These are phyloP conservation scores for Hermaeophaga mercurialis DNA, from an alignment of 2,888 invertebrate genomes.

Conservation along the genomic window DNA sequence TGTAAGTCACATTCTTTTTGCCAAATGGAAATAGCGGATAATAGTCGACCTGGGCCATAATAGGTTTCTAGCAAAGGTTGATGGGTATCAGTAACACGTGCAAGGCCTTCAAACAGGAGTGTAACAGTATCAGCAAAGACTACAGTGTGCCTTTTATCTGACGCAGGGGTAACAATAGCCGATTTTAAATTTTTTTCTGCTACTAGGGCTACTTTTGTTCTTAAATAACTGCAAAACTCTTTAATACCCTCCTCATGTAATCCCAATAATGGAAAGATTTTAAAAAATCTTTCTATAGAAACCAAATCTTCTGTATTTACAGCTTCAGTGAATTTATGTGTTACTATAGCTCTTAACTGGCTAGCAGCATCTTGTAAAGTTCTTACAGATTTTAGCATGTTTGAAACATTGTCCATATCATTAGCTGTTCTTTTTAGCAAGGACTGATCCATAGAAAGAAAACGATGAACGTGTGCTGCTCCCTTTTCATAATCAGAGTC, in stretches of 20 bases:
- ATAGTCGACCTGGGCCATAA: constrained; percentile 80
- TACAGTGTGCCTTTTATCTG: constrained; percentile 75
- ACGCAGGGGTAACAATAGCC: constrained; percentile 67
- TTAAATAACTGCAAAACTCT: constrained; percentile 85
- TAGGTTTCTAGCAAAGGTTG: constrained; percentile 89
- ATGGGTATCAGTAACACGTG: constrained; percentile 82
- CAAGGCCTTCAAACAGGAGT: constrained; percentile 83
- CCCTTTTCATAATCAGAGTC: constrained; percentile 97
- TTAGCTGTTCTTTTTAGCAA: constrained; percentile 76
- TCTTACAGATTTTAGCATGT: constrained; percentile 72
- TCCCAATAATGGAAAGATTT: constrained; percentile 93
- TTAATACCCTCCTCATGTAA: constrained; percentile 88
- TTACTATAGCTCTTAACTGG: constrained; percentile 72
- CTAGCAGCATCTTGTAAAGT: constrained; percentile 77
- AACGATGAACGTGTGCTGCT: constrained; percentile 93
- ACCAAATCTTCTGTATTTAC: constrained; percentile 85
- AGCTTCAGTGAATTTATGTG: constrained; percentile 88
- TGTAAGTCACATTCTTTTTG: constrained; percentile 80
- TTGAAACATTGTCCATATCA: constrained; percentile 74
- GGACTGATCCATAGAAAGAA: constrained; percentile 89
- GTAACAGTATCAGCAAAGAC: constrained; percentile 87
- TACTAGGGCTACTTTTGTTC: constrained; percentile 73
- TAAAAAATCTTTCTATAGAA: constrained; percentile 93
- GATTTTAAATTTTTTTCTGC: constrained; percentile 74
- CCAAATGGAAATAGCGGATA: constrained; percentile 72